Evolutionary conservation across 2,797 vertebrate species (phyloP), one percentile per base, ranked within the genome.

Genomic region (Glyptemys insculpta): DNA sequence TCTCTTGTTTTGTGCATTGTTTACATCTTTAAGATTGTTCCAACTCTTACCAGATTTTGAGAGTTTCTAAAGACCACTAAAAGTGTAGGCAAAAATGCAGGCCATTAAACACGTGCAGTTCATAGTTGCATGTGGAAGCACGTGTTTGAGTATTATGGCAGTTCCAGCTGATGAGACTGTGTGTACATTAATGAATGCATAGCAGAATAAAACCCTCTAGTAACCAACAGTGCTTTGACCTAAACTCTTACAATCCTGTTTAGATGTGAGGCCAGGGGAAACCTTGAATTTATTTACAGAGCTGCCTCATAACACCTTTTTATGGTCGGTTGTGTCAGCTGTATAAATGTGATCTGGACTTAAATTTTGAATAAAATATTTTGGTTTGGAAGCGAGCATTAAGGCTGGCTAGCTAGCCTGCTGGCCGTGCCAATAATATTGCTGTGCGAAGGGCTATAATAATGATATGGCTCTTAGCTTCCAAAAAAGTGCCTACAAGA

Each of bases 341-440:
- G 25, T 91, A 95, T 95, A 90, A 95, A 96, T 93, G 91, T 91
- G 88, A 92, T 95, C 89, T 95, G 93, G 88, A 95, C 88, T 93
- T 97, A 95, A 95, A 96, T 95, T 3, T 74, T 89, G 86, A 59
- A 91, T 87, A 81, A 68, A 88, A 0, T 2, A 54, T 96, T 94
- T 96, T 93, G 93, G 96, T 96, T 97, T 96, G 93, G 93, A 96
- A 96, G 88, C 2, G 12, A 92, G 52, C n/a, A 15, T 84, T 0
- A 1, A 86, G 82, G 74, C 94, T 94, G 86, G 23, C 41, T 88
- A 95, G 88, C 78, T 97, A 84, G 93, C 96, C 93, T 95, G 92
- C 92, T 96, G 92, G 96, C 91, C 95, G 56, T 93, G 96, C 0
- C 19, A 95, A 87, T 89, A 96, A 79, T 87, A 95, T 3, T 88